Percentiles rank a stretch among this genome's conserved stretches.
Evolutionary conservation across 1,140 invertebrate genomes (phyloP).

Genomic region (Conus betulinus): DNA sequence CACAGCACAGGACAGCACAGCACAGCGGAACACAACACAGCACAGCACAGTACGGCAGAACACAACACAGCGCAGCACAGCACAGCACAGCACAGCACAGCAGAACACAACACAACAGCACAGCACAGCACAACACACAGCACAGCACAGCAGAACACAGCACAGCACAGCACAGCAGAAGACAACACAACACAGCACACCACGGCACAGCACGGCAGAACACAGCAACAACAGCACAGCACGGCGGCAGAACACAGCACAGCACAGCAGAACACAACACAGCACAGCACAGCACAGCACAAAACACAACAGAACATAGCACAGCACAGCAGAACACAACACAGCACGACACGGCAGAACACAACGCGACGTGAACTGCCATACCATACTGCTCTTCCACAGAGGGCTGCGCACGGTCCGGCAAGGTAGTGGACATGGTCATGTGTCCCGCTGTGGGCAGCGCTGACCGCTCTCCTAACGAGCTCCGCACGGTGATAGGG

Average conservation of each 20-base stretch:
- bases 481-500: background rate
- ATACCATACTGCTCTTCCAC: too few species aligned
- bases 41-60: background rate
- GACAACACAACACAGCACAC: background rate
- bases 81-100: background rate
- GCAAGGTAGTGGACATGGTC: constrained; percentile 1
- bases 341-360: background rate
- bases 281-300: background rate
- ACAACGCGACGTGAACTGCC: too few species aligned
- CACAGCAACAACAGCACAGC: background rate
- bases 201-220: background rate
- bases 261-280: background rate
- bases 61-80: background rate
- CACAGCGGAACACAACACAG: background rate
- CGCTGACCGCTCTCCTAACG: background rate
- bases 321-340: background rate
- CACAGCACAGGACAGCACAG: background rate
- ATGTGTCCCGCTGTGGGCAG: background rate
- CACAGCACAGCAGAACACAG: background rate
- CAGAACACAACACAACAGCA: background rate
- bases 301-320: background rate
- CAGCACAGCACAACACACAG: background rate
- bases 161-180: background rate
- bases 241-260: background rate
- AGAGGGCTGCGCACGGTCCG: background rate